Percentiles rank a stretch among this genome's conserved stretches.
Evolutionary conservation across 2,797 vertebrate genomes (phyloP).

Genomic region (Perodicticus potto): DNA sequence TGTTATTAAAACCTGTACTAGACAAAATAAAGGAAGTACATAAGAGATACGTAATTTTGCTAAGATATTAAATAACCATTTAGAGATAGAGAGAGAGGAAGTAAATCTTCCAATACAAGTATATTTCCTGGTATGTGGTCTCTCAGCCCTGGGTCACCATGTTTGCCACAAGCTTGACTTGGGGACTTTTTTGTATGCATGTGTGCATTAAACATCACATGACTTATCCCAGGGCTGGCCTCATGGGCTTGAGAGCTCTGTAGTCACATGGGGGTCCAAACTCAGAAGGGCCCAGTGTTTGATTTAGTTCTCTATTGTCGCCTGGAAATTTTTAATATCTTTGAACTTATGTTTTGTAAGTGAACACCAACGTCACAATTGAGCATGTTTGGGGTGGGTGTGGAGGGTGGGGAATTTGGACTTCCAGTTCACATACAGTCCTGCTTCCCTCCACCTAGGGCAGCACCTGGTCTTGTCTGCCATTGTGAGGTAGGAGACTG

Average conservation of each 20-base stretch:
- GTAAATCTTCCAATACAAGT: neutral
- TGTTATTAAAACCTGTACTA: neutral
- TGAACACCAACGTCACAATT: neutral
- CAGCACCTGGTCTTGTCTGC: neutral
- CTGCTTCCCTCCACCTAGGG: neutral
- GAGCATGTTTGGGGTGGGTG: too few species aligned
- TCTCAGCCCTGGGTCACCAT: neutral
- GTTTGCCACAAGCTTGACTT: neutral
- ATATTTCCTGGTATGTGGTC: neutral
- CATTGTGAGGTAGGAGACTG: accelerated
- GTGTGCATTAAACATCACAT: neutral
- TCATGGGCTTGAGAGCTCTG: neutral
- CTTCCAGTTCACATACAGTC: neutral
- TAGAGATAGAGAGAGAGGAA: neutral
- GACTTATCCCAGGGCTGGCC: neutral
- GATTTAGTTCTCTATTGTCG: neutral
- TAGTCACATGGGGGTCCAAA: neutral
- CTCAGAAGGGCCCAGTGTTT: neutral
- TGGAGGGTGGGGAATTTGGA: accelerated
- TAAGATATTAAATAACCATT: neutral
- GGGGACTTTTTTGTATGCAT: neutral
- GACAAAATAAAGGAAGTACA: neutral
- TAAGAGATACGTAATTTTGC: neutral
- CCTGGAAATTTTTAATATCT: neutral
- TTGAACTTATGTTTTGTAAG: neutral